phyloP scores from a whole-genome alignment of 2,888 invertebrate species.

The Acanthoscelides obtectus region DNA sequence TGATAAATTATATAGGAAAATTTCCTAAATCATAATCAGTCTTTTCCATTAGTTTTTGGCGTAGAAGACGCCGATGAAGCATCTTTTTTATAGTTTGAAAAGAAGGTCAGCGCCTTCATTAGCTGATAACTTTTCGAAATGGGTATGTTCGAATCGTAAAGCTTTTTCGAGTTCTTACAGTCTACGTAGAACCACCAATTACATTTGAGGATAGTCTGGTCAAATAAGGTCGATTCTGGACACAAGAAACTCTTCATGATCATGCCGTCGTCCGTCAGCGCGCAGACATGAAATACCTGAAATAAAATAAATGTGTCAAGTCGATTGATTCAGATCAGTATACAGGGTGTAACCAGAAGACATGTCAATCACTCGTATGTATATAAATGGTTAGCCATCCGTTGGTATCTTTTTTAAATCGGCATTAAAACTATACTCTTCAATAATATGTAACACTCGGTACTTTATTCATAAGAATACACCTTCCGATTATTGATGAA shows the following conservation, averaged over 20 bases:
- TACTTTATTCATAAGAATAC: too few species aligned
- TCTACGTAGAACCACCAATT: constrained; percentile 95
- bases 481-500: too few species aligned
- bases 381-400: too few species aligned
- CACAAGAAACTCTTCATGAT: constrained; percentile 90
- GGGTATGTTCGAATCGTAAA: constrained; percentile 87
- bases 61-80: constrained; percentile 8
- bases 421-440: too few species aligned
- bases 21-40: constrained; percentile 13
- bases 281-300: constrained; percentile 88
- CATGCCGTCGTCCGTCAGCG: constrained; percentile 80
- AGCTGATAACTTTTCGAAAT: constrained; percentile 88
- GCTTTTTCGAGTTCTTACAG: constrained; percentile 72
- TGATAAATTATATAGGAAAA: neutral
- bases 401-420: neutral
- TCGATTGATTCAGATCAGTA: too few species aligned
- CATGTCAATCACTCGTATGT: too few species aligned
- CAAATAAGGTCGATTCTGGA: constrained; percentile 86
- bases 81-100: constrained; percentile 77
- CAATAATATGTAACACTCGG: too few species aligned
- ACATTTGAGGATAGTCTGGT: constrained; percentile 86
- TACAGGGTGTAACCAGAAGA: too few species aligned
- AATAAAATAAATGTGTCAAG: constrained; percentile 7
- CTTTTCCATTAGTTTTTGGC: constrained; percentile 21
- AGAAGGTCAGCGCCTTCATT: constrained; percentile 86